Base-by-base conservation (phyloP, 2,888 invertebrate species). In the Orthosia gothica region DNA sequence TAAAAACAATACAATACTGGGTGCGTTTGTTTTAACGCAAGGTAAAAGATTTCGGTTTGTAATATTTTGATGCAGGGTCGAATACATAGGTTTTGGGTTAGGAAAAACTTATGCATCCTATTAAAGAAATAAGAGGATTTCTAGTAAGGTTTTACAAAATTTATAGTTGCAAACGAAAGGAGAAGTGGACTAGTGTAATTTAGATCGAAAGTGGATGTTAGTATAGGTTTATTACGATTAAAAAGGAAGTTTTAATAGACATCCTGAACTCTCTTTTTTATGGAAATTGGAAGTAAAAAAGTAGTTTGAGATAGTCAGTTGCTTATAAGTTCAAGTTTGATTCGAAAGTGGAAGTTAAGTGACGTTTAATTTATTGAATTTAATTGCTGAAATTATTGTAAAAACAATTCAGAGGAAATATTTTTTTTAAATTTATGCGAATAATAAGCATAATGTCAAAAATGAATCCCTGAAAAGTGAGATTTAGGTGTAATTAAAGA, bases 351-450 rank as follows among this genome's bases (percentile, higher is more conserved):
- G 50, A 62, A 47, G 52, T 40, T 20, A 32, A n/a, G 2, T 12
- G 20, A 64, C 16, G 54, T 40, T 50, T 26, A 55, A 18, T 49
- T 64, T 57, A 61, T 57, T 74, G 12, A 67, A 64, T 62, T 65
- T 70, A 74, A 84, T 81, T 70, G 26, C 57, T 20, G 61, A 26
- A 15, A 55, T 84, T 74, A 74, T 49, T 55, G n/a, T 12, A 15
- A n/a, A 79, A 64, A 61, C 1, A 55, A 58, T 66, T 63, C 12
- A 12, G 4, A 5, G 32, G 12, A 61, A 83, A 65, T 47, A n/a
- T n/a, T n/a, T 20, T 26, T 26, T 64, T 26, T 18, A 2, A 5
- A 32, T 68, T 23, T 45, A 7, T 13, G 12, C 11, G 1, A 32
- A 45, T 40, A 40, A 32, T 32, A 7, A 32, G 5, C 32, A 32